These are phyloP conservation scores for Eilema sororculum DNA, from an alignment of 2,888 invertebrate genomes.

Conservation along the genomic window DNA sequence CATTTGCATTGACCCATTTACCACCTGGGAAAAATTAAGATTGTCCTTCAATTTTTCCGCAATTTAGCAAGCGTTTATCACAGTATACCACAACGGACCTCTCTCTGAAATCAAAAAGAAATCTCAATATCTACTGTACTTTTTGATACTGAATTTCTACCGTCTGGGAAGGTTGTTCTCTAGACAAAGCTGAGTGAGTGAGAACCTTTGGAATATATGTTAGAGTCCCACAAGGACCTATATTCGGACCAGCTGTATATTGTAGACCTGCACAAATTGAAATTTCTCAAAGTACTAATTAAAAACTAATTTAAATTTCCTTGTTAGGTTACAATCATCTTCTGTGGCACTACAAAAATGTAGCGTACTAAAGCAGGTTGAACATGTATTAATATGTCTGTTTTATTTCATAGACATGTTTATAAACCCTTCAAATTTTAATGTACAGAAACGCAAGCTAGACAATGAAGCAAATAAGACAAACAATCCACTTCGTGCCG, in stretches of 20 bases:
- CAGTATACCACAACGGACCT: neutral
- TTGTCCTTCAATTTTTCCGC: neutral
- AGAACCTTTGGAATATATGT: neutral
- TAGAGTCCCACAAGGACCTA: constrained; percentile 1
- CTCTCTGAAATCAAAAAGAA: neutral
- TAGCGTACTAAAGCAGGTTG: neutral
- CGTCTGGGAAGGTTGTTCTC: too few species aligned
- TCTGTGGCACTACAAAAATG: too few species aligned
- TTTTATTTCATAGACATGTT: neutral
- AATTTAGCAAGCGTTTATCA: neutral
- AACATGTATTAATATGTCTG: neutral
- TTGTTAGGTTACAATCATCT: too few species aligned
- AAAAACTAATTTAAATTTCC: too few species aligned
- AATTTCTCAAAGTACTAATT: neutral
- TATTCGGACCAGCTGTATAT: neutral
- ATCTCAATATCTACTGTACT: neutral
- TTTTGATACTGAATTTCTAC: too few species aligned
- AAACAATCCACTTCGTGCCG: constrained; percentile 91
- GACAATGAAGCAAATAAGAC: constrained; percentile 81
- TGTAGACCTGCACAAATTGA: neutral
- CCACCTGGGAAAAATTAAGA: neutral
- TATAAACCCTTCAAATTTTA: neutral
- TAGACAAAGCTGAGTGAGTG: too few species aligned
- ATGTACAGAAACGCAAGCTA: constrained; percentile 78
- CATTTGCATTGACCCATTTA: neutral